A percentile compares a stretch with the other conserved stretches of the same genome.
Evolutionary conservation across 2,888 invertebrate genomes (phyloP).

Genomic region (Scelioninae gen. 1): DNA sequence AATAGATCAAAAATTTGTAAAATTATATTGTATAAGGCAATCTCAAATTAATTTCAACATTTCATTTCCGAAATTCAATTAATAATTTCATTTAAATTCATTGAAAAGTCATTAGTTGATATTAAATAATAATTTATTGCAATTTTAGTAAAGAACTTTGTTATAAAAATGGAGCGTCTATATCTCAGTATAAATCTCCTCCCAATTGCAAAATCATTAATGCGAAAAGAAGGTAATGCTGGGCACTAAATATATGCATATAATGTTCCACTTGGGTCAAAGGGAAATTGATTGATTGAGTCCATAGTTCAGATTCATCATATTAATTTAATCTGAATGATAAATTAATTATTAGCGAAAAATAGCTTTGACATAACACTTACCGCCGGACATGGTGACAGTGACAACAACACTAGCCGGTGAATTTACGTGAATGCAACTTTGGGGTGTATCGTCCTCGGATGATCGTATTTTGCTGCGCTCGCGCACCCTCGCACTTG

Average conservation of each 20-base stretch:
- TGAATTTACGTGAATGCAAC: slow-evolving; percentile 55
- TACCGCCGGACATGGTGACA: slow-evolving; percentile 80
- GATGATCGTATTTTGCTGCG: slow-evolving; percentile 69
- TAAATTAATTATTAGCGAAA: slow-evolving; percentile 1
- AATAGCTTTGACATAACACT: slow-evolving; percentile 67
- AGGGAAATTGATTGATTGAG: slow-evolving; percentile 1
- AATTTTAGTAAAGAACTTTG: too few relatives aligned
- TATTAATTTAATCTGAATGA: not conserved
- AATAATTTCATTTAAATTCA: too few relatives aligned
- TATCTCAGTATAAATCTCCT: slow-evolving; percentile 19
- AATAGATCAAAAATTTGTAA: too few relatives aligned
- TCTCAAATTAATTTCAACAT: too few relatives aligned
- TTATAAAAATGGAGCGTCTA: not conserved
- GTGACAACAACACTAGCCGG: slow-evolving; percentile 75
- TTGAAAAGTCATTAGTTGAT: too few relatives aligned
- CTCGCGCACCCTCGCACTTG: slow-evolving; percentile 73
- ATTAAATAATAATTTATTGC: too few relatives aligned
- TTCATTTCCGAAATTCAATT: too few relatives aligned
- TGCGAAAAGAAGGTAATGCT: not conserved
- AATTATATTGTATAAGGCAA: too few relatives aligned
- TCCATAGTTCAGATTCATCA: not conserved
- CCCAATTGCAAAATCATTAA: slow-evolving; percentile 31
- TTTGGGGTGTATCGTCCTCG: slow-evolving; percentile 69
- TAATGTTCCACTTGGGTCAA: not conserved
- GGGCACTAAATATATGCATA: too few relatives aligned